Evolutionary conservation across 2,797 vertebrate genomes (phyloP), one percentile per base, ranked within the genome.

Genomic region (Premnoplex brunnescens): DNA sequence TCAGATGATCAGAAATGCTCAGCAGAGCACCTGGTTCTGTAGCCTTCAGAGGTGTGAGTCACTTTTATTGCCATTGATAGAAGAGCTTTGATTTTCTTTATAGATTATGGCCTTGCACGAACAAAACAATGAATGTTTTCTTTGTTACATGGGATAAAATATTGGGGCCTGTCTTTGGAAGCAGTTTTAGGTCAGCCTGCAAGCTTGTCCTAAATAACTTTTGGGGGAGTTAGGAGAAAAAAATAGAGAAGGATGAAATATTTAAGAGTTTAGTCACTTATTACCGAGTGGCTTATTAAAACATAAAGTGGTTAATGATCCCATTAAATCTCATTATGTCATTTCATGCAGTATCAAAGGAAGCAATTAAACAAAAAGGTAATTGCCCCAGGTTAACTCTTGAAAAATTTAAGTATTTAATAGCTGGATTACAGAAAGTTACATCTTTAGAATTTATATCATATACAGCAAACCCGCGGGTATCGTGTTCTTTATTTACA

Each of bases 261-360:
- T 89, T 92, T 68, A 80, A 66, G 72, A 77, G 56, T 93, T 92
- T 75, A 94, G 72, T 88, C 75, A 83, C 56, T 91, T 96, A 54
- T 56, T 82, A 37, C 64, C n/a, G 71, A 94, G 72, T 55, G 85
- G 54, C 78, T 83, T 95, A 81, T 92, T 95, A 93, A 95, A 94
- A 91, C 73, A 66, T 51, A 88, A 90, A 94, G 73, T 95, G 93
- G 91, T 91, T 96, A 92, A 96, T 94, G 91, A 91, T 91, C 43
- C 82, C 63, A 92, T 93, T 96, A 97, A 88, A 89, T 91, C 91
- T 95, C 82, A 95, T 95, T 93, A 93, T 95, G 82, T 68, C 73
- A 80, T 92, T 96, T 91, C 71, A 44, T 69, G 64, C 81, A 89
- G 43, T 94, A 92, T 96, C 81, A 92, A 91, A 96, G 91, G 89